These are phyloP conservation scores for Excalfactoria chinensis DNA, from an alignment of 2,113 vertebrate species.

Conservation along the genomic window DNA sequence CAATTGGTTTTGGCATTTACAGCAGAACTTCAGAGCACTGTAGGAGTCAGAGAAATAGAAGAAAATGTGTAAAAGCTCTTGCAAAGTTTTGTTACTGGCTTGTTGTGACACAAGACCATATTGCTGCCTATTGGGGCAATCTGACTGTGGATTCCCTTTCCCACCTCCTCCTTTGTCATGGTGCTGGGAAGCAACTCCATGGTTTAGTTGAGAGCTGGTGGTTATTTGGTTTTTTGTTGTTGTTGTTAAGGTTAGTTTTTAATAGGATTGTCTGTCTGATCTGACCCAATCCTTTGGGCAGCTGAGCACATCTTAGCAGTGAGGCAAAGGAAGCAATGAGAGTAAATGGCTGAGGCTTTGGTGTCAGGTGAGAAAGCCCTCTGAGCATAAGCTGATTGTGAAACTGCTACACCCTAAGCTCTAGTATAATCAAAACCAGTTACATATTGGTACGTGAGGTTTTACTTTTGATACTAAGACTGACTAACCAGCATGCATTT, in stretches of 20 bases:
- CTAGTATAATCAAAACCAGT: neutral
- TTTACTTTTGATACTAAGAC: neutral
- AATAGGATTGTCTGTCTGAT: accelerated
- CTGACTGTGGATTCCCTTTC: neutral
- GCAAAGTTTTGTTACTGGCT: neutral
- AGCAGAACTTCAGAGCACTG: neutral
- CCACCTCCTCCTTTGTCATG: accelerated
- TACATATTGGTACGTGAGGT: neutral
- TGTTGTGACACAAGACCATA: neutral
- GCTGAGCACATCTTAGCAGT: neutral
- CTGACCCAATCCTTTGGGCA: neutral
- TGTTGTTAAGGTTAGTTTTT: neutral
- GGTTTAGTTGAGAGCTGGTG: neutral
- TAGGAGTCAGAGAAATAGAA: neutral
- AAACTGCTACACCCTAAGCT: neutral
- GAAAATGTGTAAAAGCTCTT: neutral
- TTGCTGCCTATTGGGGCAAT: neutral
- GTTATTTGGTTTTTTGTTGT: too few species aligned
- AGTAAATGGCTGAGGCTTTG: neutral
- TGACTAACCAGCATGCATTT: neutral
- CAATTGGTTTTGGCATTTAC: neutral
- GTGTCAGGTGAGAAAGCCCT: neutral
- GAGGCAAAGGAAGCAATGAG: neutral
- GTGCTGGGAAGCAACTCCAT: neutral
- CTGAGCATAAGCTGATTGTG: neutral